Conservation (phyloP, 2,113 vertebrate species). For the Plecotus auritus region DNA sequence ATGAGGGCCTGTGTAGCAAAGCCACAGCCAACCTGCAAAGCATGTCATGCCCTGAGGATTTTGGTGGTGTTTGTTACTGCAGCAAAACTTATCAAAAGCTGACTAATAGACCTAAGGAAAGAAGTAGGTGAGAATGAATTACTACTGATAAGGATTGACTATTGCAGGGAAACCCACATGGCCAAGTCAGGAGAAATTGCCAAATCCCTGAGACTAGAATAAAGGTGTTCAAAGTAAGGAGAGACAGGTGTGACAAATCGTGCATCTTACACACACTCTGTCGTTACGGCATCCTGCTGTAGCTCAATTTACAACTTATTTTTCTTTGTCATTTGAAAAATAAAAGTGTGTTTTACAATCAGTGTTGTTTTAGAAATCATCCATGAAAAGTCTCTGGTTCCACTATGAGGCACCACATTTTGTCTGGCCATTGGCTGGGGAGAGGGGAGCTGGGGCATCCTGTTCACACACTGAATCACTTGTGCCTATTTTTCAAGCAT, state of each 20-base stretch:
- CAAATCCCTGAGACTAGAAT: rapidly evolving
- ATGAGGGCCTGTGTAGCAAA: neutral
- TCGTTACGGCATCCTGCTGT: too few relatives aligned
- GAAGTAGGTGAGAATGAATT: too few relatives aligned
- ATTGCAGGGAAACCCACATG: rapidly evolving
- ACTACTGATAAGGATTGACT: neutral
- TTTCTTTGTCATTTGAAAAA: neutral
- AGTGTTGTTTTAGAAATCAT: neutral
- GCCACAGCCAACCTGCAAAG: neutral
- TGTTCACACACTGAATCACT: neutral
- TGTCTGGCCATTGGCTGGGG: too few relatives aligned
- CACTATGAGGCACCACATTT: rapidly evolving
- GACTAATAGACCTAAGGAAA: neutral
- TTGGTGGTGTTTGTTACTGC: neutral
- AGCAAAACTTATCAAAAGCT: neutral
- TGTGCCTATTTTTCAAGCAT: neutral
- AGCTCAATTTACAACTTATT: neutral
- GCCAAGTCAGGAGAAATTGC: neutral
- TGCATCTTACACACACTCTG: rapidly evolving
- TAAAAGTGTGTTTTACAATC: neutral
- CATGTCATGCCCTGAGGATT: neutral
- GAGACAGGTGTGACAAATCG: neutral
- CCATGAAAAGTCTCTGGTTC: rapidly evolving
- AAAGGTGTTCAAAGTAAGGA: neutral
- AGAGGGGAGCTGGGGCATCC: too few relatives aligned